These are phyloP conservation scores for Crotalus viridis DNA, from an alignment of 2,113 vertebrate genomes.

Conservation along the genomic window DNA sequence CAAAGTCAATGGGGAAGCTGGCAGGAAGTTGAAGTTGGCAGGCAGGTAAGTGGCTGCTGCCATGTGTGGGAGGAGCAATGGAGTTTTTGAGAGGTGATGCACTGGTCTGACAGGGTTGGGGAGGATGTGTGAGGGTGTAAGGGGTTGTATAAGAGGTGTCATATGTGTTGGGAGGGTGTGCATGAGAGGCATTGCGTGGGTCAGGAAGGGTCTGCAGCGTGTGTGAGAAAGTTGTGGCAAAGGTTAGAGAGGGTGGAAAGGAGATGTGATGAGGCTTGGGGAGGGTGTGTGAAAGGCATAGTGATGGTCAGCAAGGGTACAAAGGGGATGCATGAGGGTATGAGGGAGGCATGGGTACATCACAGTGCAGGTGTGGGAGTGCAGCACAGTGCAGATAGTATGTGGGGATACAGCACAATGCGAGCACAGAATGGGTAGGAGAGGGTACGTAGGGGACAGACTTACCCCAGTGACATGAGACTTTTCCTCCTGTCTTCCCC, in stretches of 20 bases:
- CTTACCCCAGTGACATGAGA: neutral
- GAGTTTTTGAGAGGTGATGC: too few relatives aligned
- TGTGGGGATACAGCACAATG: neutral
- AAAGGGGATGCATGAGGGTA: neutral
- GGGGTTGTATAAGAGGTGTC: neutral
- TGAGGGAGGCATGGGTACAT: neutral
- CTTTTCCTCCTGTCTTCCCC: neutral
- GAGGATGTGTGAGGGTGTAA: neutral
- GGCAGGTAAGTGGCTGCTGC: too few relatives aligned
- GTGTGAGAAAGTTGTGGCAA: too few relatives aligned
- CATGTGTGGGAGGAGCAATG: too few relatives aligned
- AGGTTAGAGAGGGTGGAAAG: neutral
- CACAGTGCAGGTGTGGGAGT: too few relatives aligned
- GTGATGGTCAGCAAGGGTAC: neutral
- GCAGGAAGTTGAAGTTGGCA: too few relatives aligned
- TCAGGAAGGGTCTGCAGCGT: neutral
- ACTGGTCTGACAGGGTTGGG: too few relatives aligned
- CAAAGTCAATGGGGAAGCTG: too few relatives aligned
- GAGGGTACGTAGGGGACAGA: neutral
- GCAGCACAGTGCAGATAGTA: too few relatives aligned
- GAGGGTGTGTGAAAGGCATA: neutral
- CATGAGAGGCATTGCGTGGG: neutral
- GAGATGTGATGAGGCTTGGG: neutral
- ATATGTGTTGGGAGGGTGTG: neutral
- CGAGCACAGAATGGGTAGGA: neutral